phyloP scores from a whole-genome alignment of 2,113 vertebrate genomes.

The Leucosticte australis region DNA sequence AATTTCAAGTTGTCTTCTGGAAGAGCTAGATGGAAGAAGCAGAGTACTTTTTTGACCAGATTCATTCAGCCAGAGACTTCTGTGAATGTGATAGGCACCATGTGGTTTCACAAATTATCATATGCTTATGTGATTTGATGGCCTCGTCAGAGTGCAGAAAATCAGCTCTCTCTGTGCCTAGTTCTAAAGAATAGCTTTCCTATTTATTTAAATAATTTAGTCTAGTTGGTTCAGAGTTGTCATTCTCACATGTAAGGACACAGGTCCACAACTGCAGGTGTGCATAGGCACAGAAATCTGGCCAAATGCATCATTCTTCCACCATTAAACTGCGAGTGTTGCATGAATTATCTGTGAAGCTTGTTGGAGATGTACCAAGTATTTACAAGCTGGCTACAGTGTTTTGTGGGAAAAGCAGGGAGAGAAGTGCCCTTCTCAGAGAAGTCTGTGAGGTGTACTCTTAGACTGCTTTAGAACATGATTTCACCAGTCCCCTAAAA shows the following conservation, averaged over 20 bases:
- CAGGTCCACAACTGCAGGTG: not conserved
- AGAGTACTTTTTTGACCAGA: not conserved
- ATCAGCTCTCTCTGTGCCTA: not conserved
- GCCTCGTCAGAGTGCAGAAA: not conserved
- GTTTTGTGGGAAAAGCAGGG: not conserved
- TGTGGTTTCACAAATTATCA: not conserved
- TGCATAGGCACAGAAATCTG: not conserved
- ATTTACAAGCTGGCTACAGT: not conserved
- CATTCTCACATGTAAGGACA: not conserved
- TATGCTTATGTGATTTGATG: not conserved
- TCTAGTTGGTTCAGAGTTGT: not conserved
- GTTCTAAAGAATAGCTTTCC: not conserved
- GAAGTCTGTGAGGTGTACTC: not conserved
- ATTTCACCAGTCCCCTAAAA: not conserved
- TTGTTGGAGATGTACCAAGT: not conserved
- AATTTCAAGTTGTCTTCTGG: accelerated
- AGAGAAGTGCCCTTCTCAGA: not conserved
- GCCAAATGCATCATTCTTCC: not conserved
- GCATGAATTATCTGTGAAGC: not conserved
- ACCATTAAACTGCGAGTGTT: not conserved
- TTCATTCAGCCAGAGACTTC: not conserved
- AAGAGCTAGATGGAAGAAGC: not conserved
- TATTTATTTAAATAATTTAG: not conserved
- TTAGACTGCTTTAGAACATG: not conserved
- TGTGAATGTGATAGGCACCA: not conserved